Evolutionary conservation across 2,797 vertebrate species (phyloP).

Genomic region (Gouania willdenowi): DNA sequence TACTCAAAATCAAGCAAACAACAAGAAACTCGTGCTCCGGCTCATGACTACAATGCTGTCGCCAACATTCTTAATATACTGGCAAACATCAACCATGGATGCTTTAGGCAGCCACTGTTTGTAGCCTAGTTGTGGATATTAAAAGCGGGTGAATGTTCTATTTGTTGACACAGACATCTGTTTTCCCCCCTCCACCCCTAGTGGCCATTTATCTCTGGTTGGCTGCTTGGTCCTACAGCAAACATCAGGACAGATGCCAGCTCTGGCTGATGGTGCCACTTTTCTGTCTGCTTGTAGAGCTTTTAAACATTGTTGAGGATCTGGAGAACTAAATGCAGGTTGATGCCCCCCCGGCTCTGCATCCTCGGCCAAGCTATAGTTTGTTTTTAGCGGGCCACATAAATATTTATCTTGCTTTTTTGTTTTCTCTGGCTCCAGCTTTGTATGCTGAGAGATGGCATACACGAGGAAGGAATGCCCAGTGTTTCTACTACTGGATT

Average conservation of each 20-base stretch:
- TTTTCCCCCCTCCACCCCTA: constrained; percentile 1
- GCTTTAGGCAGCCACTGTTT: no score
- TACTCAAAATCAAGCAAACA: no score
- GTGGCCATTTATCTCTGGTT: constrained; percentile 50
- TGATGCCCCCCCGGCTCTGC: constrained; percentile 23
- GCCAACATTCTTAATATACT: no score
- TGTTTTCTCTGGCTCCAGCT: constrained; percentile 34
- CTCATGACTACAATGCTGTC: no score
- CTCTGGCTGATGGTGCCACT: constrained; percentile 18
- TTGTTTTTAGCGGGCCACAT: constrained; percentile 19
- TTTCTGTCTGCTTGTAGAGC: constrained; percentile 7
- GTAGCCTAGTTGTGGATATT: no score
- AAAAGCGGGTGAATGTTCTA: no score
- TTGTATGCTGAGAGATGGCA: constrained; percentile 25
- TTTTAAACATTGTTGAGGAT: constrained; percentile 3
- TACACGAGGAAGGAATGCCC: constrained; percentile 15
- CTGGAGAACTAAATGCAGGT: constrained; percentile 14
- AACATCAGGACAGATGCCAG: constrained; percentile 33
- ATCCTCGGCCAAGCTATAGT: constrained; percentile 23
- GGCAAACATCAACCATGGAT: no score
- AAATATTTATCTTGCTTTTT: constrained; percentile 35
- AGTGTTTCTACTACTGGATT: constrained; percentile 28
- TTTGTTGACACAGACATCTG: no score
- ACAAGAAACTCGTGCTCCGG: no score
- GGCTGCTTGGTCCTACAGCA: constrained; percentile 36